These are phyloP conservation scores for Hoplostethus atlanticus DNA, from an alignment of 2,797 vertebrate species.

Conservation along the genomic window DNA sequence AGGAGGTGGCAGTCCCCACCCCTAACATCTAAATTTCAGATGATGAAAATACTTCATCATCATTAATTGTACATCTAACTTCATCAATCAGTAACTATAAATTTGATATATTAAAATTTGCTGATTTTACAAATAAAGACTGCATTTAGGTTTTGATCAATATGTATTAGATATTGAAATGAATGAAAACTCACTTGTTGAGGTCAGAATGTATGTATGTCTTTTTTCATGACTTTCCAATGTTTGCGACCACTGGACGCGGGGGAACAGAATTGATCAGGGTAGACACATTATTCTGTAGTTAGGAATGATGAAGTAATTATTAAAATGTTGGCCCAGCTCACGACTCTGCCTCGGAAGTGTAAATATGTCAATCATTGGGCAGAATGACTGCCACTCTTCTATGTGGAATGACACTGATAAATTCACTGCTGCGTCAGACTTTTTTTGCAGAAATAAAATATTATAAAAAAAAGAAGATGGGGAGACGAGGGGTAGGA, in stretches of 20 bases:
- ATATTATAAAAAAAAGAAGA: slow-evolving; percentile 67
- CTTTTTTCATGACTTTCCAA: not conserved
- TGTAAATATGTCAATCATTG: slow-evolving; percentile 65
- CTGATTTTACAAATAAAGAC: no score
- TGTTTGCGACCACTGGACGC: slow-evolving; percentile 3
- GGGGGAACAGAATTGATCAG: not conserved
- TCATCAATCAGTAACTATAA: no score
- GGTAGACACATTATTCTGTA: slow-evolving; percentile 13
- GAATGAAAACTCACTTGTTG: not conserved
- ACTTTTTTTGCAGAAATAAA: slow-evolving; percentile 78
- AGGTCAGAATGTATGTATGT: not conserved
- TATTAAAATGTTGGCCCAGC: slow-evolving; percentile 39
- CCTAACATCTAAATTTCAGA: no score
- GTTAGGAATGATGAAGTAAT: slow-evolving; percentile 35
- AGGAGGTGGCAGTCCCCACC: no score
- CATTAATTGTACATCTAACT: no score
- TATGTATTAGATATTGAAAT: no score
- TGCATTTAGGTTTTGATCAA: no score
- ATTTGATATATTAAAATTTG: no score
- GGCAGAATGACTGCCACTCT: slow-evolving; percentile 31
- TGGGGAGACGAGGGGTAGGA: slow-evolving; percentile 56
- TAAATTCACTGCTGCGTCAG: slow-evolving; percentile 81
- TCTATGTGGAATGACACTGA: slow-evolving; percentile 71
- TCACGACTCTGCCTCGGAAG: slow-evolving; percentile 42
- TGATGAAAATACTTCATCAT: no score